A percentile compares a stretch with the other conserved stretches of the same genome.
phyloP scores from a whole-genome alignment of 2,113 vertebrate species.

The Muntiacus reevesi region DNA sequence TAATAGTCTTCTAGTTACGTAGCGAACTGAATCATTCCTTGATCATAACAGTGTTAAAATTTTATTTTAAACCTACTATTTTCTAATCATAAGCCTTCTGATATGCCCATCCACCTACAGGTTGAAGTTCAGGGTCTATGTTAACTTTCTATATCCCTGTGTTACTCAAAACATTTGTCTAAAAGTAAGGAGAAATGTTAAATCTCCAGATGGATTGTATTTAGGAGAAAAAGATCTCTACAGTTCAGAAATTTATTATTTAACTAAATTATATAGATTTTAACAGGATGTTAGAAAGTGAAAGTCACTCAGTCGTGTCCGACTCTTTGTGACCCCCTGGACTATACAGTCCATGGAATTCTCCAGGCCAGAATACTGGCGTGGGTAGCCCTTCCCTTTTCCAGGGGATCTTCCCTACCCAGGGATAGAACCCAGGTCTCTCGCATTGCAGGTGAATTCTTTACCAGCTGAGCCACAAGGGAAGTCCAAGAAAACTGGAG shows the following conservation, averaged over 20 bases:
- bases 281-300: background rate
- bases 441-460: rapidly evolving
- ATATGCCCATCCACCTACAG: background rate
- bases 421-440: background rate
- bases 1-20: background rate
- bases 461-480: background rate
- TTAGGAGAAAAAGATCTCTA: background rate
- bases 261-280: background rate
- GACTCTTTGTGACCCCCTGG: background rate
- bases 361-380: background rate
- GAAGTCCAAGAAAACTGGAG: background rate
- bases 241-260: background rate
- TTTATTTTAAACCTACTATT: background rate
- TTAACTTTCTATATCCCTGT: background rate
- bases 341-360: background rate
- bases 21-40: background rate
- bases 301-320: background rate
- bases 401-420: background rate
- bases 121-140: background rate
- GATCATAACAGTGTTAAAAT: background rate
- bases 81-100: background rate
- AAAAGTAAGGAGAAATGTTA: conserved; percentile 2
- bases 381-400: background rate
- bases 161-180: background rate
- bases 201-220: background rate